These are phyloP conservation scores for Crematogaster levior DNA, from an alignment of 2,888 invertebrate species.

Conservation along the genomic window DNA sequence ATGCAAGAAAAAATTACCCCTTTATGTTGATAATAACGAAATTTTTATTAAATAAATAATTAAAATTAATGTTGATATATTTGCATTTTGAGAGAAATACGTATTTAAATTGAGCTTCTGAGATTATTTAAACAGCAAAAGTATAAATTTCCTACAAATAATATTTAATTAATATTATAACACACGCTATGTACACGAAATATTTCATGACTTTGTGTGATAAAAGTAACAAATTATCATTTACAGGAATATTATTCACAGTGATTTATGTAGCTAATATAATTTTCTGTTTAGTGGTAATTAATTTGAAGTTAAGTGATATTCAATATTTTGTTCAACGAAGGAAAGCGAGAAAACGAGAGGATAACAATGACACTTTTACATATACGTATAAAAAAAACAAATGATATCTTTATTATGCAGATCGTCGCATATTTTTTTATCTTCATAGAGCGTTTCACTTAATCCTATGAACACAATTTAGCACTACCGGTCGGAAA, in stretches of 20 bases:
- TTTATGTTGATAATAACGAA: neutral
- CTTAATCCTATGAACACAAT: constrained; percentile 57
- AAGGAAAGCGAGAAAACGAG: constrained; percentile 9
- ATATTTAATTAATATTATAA: neutral
- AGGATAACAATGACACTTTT: constrained; percentile 44
- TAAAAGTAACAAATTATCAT: constrained; percentile 7
- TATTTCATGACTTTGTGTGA: neutral
- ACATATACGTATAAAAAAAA: constrained; percentile 48
- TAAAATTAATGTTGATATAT: neutral
- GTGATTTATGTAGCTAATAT: neutral
- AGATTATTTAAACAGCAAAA: neutral
- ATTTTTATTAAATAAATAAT: neutral
- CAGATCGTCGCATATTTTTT: constrained; percentile 73
- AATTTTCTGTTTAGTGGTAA: neutral
- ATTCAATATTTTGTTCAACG: neutral
- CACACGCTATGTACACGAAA: neutral
- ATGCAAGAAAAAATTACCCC: neutral
- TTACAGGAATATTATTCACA: neutral
- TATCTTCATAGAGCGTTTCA: constrained; percentile 66
- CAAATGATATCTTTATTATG: constrained; percentile 64
- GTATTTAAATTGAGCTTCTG: neutral
- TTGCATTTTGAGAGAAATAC: neutral
- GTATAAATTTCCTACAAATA: neutral
- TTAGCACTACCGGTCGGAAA: constrained; percentile 69
- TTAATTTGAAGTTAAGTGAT: neutral